Evolutionary conservation across 2,888 invertebrate genomes (phyloP), one percentile per base, ranked within the genome.

Genomic region (Latheticus oryzae): DNA sequence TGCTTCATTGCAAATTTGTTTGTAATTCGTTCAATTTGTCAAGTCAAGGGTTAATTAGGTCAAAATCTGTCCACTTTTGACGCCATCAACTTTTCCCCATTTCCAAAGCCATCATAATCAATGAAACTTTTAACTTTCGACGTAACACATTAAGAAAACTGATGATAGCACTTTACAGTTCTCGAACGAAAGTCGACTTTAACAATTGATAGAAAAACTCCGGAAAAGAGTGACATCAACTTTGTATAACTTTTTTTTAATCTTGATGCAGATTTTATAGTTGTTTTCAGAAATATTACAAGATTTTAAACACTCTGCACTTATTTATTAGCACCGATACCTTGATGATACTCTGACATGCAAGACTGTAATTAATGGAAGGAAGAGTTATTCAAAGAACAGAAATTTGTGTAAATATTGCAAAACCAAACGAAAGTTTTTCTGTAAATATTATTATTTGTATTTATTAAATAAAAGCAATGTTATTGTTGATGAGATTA

Each of bases 21-120:
- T n/a, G n/a, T n/a, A n/a, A n/a, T n/a, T n/a, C n/a, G n/a, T n/a
- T n/a, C n/a, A n/a, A n/a, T n/a, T n/a, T n/a, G 3, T 1, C 15
- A 7, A 23, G 26, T 16, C 42, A 26, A 5, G 11, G 26, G 15
- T 3, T 42, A 28, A 42, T 42, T 42, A 15, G 16, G 2, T n/a
- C 7, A 5, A 5, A 40, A 23, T 24, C 13, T 11, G 17, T 12
- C 42, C 42, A 42, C 16, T 42, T 42, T n/a, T n/a, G n/a, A n/a
- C n/a, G n/a, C n/a, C n/a, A n/a, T n/a, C n/a, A n/a, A n/a, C n/a
- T n/a, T n/a, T n/a, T n/a, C n/a, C n/a, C n/a, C 42, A 42, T 42
- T 26, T 45, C 30, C 45, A n/a, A 16, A n/a, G n/a, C 45, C 24
- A 47, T 47, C 47, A 47, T 47, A 47, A 47, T 47, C 32, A 33